Percentiles rank a stretch among this genome's conserved stretches.
Evolutionary conservation across 2,113 vertebrate genomes (phyloP).

Genomic region (Dunckerocampus dactyliophorus): DNA sequence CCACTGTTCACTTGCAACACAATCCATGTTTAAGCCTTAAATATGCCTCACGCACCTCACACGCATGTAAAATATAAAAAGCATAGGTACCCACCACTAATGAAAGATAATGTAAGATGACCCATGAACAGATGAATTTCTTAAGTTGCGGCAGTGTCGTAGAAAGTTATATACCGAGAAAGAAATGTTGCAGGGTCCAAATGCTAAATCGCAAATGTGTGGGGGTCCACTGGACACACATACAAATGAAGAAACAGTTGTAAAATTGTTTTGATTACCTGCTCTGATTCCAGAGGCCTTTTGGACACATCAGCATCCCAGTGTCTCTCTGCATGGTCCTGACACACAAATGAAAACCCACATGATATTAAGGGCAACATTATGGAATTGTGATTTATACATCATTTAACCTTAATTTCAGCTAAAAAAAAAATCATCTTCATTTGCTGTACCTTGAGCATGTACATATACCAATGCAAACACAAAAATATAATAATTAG

Average conservation of each 20-base stretch:
- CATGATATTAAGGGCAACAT: background rate
- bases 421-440: background rate
- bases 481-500: conserved; percentile 22
- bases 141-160: too few species aligned
- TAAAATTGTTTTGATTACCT: conserved; percentile 51
- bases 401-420: background rate
- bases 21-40: too few species aligned
- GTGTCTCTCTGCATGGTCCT: conserved; percentile 52
- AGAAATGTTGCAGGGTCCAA: too few species aligned
- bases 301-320: conserved; percentile 44
- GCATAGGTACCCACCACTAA: too few species aligned
- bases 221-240: background rate
- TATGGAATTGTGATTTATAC: background rate
- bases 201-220: too few species aligned
- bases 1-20: too few species aligned
- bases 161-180: too few species aligned
- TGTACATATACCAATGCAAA: conserved; percentile 12
- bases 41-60: too few species aligned
- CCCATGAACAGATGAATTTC: too few species aligned
- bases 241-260: background rate
- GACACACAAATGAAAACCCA: conserved; percentile 21
- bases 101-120: too few species aligned
- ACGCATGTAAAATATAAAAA: too few species aligned
- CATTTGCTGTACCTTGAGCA: conserved; percentile 2
- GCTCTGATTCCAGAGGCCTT: conserved; percentile 53